Base-by-base conservation (phyloP, 2,888 invertebrate species). In the Empis stercorea region DNA sequence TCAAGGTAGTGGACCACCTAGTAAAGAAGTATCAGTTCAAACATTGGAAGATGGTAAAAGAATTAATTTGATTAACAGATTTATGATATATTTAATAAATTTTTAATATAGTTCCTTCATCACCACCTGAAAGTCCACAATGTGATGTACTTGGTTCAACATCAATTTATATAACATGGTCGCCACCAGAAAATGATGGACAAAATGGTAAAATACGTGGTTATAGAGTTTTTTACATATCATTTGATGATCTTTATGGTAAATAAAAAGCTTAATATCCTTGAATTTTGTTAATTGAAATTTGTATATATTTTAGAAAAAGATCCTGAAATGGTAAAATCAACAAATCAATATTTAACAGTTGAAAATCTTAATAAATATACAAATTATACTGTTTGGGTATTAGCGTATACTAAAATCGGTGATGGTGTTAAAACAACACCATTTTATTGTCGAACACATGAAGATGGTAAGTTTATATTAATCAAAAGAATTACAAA, bases 351-450 rank as follows among this genome's bases (percentile, higher is more conserved):
- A 62, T 70, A 70, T 59, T 62, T 67, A 52, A 70, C 69, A 48
- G 73, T 89, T 51, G 81, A 82, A 48, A 84, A 84, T 42, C 72
- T 93, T 47, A 78, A 82, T 59, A 84, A 88, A 58, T 91, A 81
- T 69, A 91, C 92, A 30, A 94, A 94, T 72, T 94, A 94, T 66
- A 91, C 91, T 32, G 84, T 94, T 45, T 85, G 88, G 55, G 88
- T 91, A 32, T 74, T 88, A 61, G 92, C 92, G 10, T 92, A 81
- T 68, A 94, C 94, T 1, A 76, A 83, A 34, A 84, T 85, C 41
- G 94, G 94, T 0, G 93, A 94, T 63, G 94, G 94, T 9, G 84
- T 85, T 16, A 76, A 85, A 55, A 89, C 89, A 51, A 76, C 80
- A 13, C 84, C 89, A 0, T 80, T 91, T 43, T 88, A 80, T 65